A percentile compares a stretch with the other conserved stretches of the same genome.
Conservation (phyloP, 2,797 vertebrate genomes). For the Squalus acanthias region DNA sequence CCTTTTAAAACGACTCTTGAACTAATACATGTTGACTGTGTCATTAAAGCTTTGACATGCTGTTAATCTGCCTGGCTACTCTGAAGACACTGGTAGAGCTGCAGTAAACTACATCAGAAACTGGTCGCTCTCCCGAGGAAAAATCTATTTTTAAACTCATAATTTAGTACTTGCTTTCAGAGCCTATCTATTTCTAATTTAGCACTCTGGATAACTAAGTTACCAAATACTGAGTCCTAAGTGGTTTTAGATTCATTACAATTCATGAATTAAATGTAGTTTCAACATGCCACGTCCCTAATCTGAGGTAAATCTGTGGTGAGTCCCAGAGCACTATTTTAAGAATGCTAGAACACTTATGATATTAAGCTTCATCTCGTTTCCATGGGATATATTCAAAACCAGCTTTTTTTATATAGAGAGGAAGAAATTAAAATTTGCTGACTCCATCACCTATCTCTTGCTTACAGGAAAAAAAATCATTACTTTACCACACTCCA, state of each 20-base stretch:
- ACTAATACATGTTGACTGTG: not conserved
- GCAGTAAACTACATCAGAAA: not conserved
- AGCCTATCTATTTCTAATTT: not conserved
- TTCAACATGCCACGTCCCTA: not conserved
- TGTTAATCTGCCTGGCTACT: not conserved
- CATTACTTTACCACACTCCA: not conserved
- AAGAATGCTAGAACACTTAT: not conserved
- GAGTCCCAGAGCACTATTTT: not conserved
- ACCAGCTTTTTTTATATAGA: not conserved
- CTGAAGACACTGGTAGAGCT: not conserved
- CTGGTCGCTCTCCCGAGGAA: not conserved
- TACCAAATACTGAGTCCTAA: not conserved
- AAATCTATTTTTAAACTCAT: conserved; percentile 6
- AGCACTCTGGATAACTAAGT: not conserved
- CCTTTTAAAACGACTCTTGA: not conserved
- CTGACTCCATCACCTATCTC: not conserved
- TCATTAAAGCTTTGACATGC: not conserved
- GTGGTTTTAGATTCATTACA: not conserved
- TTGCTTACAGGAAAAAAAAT: not conserved
- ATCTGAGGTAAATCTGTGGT: not conserved
- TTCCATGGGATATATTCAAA: not conserved
- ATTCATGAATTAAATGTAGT: conserved; percentile 14
- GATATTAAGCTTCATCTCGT: not conserved
- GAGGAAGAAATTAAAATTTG: not conserved
- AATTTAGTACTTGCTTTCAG: conserved; percentile 10